Evolutionary conservation across 1,140 invertebrate genomes (phyloP).

Genomic region (Pogonognathellus flavescens): DNA sequence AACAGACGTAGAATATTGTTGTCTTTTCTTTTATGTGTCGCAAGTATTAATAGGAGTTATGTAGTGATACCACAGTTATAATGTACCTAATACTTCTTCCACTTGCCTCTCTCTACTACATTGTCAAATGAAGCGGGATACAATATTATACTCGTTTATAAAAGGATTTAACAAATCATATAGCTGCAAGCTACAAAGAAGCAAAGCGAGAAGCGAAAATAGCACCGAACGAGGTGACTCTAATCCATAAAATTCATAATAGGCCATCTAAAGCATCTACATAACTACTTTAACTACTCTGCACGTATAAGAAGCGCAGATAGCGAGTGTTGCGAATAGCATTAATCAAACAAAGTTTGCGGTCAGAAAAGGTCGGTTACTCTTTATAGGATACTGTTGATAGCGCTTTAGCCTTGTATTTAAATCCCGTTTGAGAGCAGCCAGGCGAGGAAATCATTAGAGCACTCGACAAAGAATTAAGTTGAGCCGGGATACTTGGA

Average conservation of each 20-base stretch:
- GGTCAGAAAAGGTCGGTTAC: neutral
- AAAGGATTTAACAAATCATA: no score
- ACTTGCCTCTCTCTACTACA: no score
- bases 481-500: neutral
- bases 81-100: no score
- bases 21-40: no score
- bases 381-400: neutral
- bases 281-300: neutral
- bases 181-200: neutral
- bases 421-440: constrained; percentile 27
- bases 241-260: constrained; percentile 12
- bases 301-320: neutral
- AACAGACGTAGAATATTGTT: no score
- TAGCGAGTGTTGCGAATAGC: neutral
- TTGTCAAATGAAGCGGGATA: no score
- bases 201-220: neutral
- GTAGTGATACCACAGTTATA: no score
- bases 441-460: constrained; percentile 5
- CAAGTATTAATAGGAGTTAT: no score
- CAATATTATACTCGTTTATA: no score
- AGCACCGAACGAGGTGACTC: neutral
- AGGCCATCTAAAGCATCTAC: neutral
- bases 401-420: neutral
- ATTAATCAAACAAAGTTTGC: constrained; percentile 16
- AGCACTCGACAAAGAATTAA: constrained; percentile 41